Evolutionary conservation across 2,888 invertebrate species (phyloP).

Genomic region (Gibbula magus): DNA sequence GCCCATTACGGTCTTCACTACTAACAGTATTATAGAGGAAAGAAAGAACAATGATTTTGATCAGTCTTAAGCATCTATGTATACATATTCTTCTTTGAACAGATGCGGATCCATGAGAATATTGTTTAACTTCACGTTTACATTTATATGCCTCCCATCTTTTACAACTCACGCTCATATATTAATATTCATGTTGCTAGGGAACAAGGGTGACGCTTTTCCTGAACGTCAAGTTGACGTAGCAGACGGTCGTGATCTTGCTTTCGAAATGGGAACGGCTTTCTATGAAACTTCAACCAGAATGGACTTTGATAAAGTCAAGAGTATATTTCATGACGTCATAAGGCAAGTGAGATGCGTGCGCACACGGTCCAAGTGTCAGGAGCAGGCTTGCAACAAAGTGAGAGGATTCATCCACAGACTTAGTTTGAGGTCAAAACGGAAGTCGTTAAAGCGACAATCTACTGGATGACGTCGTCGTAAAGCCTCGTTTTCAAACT

Average conservation of each 20-base stretch:
- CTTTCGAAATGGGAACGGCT: slow-evolving; percentile 38
- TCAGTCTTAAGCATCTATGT: too few species aligned
- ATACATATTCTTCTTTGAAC: too few species aligned
- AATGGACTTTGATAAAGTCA: slow-evolving; percentile 28
- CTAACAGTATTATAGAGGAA: too few species aligned
- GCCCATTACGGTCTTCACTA: too few species aligned
- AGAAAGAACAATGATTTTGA: too few species aligned
- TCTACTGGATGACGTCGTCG: slow-evolving; percentile 22
- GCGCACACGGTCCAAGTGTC: slow-evolving; percentile 8
- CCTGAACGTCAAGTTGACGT: slow-evolving; percentile 23
- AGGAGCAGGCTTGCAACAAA: slow-evolving; percentile 27
- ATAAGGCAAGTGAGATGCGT: slow-evolving; percentile 42
- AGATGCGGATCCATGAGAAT: too few species aligned
- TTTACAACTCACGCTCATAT: not conserved
- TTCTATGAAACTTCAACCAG: slow-evolving; percentile 40
- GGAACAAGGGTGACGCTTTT: slow-evolving; percentile 32
- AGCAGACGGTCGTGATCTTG: slow-evolving; percentile 35
- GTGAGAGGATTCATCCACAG: slow-evolving; percentile 33
- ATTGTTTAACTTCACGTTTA: too few species aligned
- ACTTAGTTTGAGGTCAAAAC: slow-evolving; percentile 25
- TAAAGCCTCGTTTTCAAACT: too few species aligned
- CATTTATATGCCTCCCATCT: not conserved
- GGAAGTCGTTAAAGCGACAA: slow-evolving; percentile 15
- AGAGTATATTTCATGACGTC: slow-evolving; percentile 39
- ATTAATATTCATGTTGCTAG: not conserved